A percentile compares a stretch with the other conserved stretches of the same genome.
These are phyloP conservation scores for Tinea trinotella DNA, from an alignment of 2,888 invertebrate genomes.

Conservation along the genomic window DNA sequence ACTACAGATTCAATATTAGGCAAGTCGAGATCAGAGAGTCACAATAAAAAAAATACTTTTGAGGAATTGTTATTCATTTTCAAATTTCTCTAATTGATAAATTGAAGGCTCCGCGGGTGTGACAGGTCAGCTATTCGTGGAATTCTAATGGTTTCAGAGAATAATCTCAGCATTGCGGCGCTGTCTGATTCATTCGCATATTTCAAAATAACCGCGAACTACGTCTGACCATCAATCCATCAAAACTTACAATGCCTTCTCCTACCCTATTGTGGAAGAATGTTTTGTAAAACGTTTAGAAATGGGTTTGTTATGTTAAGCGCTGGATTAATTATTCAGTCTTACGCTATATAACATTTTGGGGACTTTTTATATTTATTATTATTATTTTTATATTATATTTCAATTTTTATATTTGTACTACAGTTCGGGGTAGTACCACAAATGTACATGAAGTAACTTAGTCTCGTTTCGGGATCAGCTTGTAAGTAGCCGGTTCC, in stretches of 20 bases:
- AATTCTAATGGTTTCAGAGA: background rate
- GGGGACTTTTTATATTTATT: no score
- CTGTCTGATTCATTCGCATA: background rate
- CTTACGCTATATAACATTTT: no score
- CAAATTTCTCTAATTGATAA: background rate
- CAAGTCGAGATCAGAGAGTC: no score
- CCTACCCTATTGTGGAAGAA: background rate
- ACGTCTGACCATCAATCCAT: background rate
- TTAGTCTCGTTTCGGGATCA: no score
- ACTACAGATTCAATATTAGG: no score
- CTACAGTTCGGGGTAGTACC: no score
- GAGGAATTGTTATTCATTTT: background rate
- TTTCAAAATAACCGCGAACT: conserved; percentile 6
- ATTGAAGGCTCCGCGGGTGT: background rate
- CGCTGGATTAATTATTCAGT: background rate
- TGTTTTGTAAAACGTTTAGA: background rate
- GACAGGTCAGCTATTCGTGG: background rate
- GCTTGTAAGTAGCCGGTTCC: no score
- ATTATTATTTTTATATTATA: no score
- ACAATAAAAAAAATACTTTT: no score
- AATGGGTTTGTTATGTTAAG: background rate
- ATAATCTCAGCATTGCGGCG: no score
- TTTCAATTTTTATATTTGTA: no score
- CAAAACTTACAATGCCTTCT: conserved; percentile 13
- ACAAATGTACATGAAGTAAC: no score